These are phyloP conservation scores for Zaprionus vittiger DNA, from an alignment of 1,140 invertebrate genomes.

Conservation along the genomic window DNA sequence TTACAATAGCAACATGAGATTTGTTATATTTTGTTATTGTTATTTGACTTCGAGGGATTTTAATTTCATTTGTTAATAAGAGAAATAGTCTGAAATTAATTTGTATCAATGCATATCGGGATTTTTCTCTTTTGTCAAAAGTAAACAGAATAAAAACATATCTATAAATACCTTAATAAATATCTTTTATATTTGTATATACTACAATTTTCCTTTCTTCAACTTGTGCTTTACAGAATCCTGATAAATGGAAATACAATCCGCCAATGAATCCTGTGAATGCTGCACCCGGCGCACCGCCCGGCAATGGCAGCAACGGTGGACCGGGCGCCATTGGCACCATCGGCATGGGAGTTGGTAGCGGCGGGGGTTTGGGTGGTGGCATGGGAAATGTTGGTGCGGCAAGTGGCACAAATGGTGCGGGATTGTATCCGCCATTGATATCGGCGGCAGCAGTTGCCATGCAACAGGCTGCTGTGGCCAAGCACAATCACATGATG, in stretches of 20 bases:
- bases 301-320: constrained; percentile 68
- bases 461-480: constrained; percentile 81
- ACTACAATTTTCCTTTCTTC: constrained; percentile 13
- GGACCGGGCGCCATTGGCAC: constrained; percentile 76
- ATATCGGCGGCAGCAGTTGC: constrained; percentile 74
- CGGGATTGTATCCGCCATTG: constrained; percentile 76
- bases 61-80: no score
- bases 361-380: constrained; percentile 61
- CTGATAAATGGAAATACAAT: constrained; percentile 89
- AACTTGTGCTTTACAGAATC: constrained; percentile 85
- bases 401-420: constrained; percentile 72
- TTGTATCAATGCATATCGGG: no score
- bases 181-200: neutral
- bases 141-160: no score
- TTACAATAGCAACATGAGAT: no score
- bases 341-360: constrained; percentile 73
- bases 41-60: no score
- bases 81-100: no score
- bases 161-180: no score
- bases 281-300: constrained; percentile 74
- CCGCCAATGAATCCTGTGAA: constrained; percentile 81
- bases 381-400: constrained; percentile 58
- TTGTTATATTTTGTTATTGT: no score
- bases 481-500: constrained; percentile 83
- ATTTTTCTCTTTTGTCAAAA: no score